Evolutionary conservation across 1,140 invertebrate species (phyloP).

Genomic region (Chionoecetes opilio): DNA sequence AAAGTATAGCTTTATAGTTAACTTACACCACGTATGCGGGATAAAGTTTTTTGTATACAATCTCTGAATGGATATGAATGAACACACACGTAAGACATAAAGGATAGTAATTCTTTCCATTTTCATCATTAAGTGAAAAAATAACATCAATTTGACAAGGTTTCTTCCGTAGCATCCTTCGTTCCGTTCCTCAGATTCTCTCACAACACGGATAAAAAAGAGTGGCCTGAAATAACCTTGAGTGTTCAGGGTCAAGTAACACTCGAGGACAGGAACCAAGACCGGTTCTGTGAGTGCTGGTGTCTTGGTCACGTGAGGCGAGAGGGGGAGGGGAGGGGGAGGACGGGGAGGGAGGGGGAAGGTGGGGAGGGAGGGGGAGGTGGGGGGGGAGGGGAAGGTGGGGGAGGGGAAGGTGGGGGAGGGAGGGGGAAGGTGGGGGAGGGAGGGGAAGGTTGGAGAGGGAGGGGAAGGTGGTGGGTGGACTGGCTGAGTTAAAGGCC

Average conservation of each 20-base stretch:
- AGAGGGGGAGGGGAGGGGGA: neutral
- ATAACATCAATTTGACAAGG: neutral
- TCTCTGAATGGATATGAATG: too few relatives aligned
- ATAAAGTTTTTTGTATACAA: too few relatives aligned
- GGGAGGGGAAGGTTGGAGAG: neutral
- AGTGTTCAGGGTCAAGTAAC: conserved; percentile 39
- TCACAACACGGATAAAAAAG: neutral
- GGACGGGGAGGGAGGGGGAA: neutral
- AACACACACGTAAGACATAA: too few relatives aligned
- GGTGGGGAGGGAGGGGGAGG: neutral
- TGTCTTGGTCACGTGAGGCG: conserved; percentile 36
- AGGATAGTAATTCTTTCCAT: too few relatives aligned
- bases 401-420: neutral
- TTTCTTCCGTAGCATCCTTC: neutral
- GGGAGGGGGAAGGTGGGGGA: too few relatives aligned
- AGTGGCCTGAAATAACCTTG: neutral
- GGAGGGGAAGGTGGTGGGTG: neutral
- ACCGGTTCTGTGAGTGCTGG: conserved; percentile 51
- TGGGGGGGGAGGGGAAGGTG: neutral
- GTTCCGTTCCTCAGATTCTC: neutral
- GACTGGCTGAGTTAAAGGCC: too few relatives aligned
- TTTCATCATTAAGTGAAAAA: too few relatives aligned
- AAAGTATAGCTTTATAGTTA: too few relatives aligned
- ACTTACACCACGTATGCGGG: too few relatives aligned
- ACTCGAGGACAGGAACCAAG: conserved; percentile 41